A percentile compares a stretch with the other conserved stretches of the same genome.
Evolutionary conservation across 2,888 invertebrate genomes (phyloP).

Genomic region (Cryptocephalus moraei): DNA sequence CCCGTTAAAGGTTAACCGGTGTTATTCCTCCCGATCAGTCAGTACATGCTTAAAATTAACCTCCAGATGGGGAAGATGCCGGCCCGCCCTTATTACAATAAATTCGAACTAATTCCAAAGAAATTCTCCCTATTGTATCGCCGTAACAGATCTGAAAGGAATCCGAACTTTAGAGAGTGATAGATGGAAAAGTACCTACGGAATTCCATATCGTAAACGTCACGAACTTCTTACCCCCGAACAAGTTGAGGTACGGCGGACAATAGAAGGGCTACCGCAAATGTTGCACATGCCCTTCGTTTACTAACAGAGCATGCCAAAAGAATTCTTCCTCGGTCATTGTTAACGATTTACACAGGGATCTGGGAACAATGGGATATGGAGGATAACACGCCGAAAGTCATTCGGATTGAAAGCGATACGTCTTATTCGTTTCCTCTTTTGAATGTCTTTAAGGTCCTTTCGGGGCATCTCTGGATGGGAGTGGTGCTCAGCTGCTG

Average conservation of each 20-base stretch:
- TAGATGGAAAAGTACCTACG: too few relatives aligned
- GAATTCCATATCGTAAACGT: too few relatives aligned
- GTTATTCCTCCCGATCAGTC: too few relatives aligned
- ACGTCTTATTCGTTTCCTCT: conserved; percentile 9
- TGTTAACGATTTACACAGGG: conserved; percentile 17
- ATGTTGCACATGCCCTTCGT: conserved; percentile 18
- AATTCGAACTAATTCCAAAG: conserved; percentile 5
- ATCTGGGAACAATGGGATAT: conserved; percentile 4
- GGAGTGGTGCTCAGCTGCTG: too few relatives aligned
- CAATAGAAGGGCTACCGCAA: conserved; percentile 4
- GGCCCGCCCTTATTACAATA: conserved; percentile 6
- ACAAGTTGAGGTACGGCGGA: conserved; percentile 4
- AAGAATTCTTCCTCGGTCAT: conserved; percentile 14
- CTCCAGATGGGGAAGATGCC: too few relatives aligned
- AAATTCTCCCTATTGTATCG: not conserved
- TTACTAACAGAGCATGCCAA: conserved; percentile 12
- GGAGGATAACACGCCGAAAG: conserved; percentile 6
- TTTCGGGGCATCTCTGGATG: too few relatives aligned
- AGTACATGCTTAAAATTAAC: too few relatives aligned
- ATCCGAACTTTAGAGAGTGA: too few relatives aligned
- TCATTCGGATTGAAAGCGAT: conserved; percentile 7
- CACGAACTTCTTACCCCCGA: not conserved
- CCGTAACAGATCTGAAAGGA: not conserved
- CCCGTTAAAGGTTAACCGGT: too few relatives aligned
- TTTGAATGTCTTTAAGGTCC: conserved; percentile 8